Percentiles rank a stretch among this genome's conserved stretches.
phyloP scores from a whole-genome alignment of 2,888 invertebrate genomes.

The Metacarcinus magister region DNA sequence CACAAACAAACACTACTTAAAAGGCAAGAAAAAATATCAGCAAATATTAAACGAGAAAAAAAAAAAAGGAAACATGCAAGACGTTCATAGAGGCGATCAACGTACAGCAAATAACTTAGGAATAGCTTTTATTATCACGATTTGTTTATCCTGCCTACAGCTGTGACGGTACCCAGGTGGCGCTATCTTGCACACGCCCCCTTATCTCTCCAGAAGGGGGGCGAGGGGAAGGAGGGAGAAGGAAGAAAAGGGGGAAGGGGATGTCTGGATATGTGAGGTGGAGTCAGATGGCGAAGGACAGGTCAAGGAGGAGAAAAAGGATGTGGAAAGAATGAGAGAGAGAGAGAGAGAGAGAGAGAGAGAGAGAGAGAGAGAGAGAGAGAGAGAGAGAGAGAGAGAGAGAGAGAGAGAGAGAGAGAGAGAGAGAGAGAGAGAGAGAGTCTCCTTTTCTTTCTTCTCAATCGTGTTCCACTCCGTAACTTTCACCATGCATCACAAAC shows the following conservation, averaged over 20 bases:
- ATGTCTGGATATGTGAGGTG: too few species aligned
- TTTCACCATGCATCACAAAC: slow-evolving; percentile 1
- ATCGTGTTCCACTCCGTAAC: neutral
- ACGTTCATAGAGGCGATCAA: neutral
- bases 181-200: neutral
- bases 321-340: neutral
- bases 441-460: neutral
- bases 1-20: neutral
- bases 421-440: slow-evolving; percentile 41
- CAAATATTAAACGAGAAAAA: neutral
- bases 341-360: neutral
- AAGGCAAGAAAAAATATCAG: neutral
- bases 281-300: too few species aligned
- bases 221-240: neutral
- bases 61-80: neutral
- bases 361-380: neutral
- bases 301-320: neutral
- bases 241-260: neutral
- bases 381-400: neutral
- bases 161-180: slow-evolving; percentile 37
- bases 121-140: neutral
- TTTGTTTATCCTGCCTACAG: neutral
- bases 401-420: slow-evolving; percentile 21
- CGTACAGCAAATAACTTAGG: neutral
- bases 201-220: neutral